Percentiles rank a stretch among this genome's conserved stretches.
phyloP scores from a whole-genome alignment of 2,113 vertebrate genomes.

The Stigmatopora argus region DNA sequence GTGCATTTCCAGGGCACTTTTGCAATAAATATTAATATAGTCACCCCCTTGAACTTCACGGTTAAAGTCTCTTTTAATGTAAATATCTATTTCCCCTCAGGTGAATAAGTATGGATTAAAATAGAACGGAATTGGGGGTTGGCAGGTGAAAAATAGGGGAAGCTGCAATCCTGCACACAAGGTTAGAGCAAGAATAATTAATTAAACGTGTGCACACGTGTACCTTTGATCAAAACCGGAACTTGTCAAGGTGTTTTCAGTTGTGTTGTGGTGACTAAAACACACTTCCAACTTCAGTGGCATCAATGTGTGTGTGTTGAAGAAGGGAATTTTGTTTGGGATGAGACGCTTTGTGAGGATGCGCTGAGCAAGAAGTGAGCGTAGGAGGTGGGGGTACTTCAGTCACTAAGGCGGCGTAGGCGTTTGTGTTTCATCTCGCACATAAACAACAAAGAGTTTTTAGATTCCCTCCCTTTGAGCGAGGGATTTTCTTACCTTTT shows the following conservation, averaged over 20 bases:
- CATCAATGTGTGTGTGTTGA: slow-evolving; percentile 5
- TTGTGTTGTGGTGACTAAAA: slow-evolving; percentile 38
- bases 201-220: slow-evolving; percentile 21
- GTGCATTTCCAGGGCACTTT: no score
- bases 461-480: slow-evolving; percentile 15
- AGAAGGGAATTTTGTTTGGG: slow-evolving; percentile 34
- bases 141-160: slow-evolving; percentile 2
- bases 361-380: not conserved
- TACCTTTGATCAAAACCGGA: slow-evolving; percentile 53
- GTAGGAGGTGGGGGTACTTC: slow-evolving; percentile 26
- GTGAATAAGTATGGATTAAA: slow-evolving; percentile 37
- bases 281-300: slow-evolving; percentile 15
- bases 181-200: slow-evolving; percentile 47
- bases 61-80: slow-evolving; percentile 36
- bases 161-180: slow-evolving; percentile 10
- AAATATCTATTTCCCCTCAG: slow-evolving; percentile 44
- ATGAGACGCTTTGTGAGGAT: slow-evolving; percentile 15
- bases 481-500: slow-evolving; percentile 31
- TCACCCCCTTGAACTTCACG: slow-evolving; percentile 31
- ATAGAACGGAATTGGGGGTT: not conserved
- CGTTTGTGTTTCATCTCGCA: slow-evolving; percentile 57
- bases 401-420: slow-evolving; percentile 49
- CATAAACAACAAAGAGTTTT: slow-evolving; percentile 50
- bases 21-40: no score
- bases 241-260: slow-evolving; percentile 32